These are phyloP conservation scores for Melanotaenia parkinsoni DNA, from an alignment of 2,797 vertebrate genomes.

Conservation along the genomic window DNA sequence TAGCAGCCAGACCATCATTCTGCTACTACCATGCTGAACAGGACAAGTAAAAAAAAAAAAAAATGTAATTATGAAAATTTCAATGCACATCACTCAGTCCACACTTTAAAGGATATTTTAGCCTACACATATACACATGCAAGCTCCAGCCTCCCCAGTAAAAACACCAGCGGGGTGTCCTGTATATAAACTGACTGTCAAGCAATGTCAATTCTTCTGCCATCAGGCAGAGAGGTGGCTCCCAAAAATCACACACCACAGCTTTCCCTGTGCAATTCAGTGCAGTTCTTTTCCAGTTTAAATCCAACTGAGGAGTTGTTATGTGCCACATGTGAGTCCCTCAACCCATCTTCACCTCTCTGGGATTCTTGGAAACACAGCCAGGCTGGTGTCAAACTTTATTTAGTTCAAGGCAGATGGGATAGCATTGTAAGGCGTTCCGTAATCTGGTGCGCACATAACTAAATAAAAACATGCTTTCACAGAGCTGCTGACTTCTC, in stretches of 20 bases:
- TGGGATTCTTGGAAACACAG: conserved; percentile 35
- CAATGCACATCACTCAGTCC: conserved; percentile 52
- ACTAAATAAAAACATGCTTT: conserved; percentile 17
- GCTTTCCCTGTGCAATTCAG: conserved; percentile 17
- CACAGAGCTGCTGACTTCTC: conserved; percentile 38
- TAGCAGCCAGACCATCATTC: too few species aligned
- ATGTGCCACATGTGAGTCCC: conserved; percentile 23
- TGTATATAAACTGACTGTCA: conserved; percentile 35
- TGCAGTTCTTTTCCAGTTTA: conserved; percentile 32
- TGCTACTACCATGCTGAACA: too few species aligned
- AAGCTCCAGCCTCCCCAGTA: background rate
- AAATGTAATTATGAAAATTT: conserved; percentile 51
- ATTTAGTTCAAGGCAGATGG: conserved; percentile 30
- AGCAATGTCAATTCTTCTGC: background rate
- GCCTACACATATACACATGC: conserved; percentile 5
- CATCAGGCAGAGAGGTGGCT: background rate
- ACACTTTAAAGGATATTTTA: conserved; percentile 41
- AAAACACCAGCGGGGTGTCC: conserved; percentile 67
- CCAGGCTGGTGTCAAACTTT: conserved; percentile 54
- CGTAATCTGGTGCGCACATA: background rate
- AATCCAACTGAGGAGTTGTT: conserved; percentile 26
- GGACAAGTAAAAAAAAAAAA: background rate
- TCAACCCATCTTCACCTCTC: conserved; percentile 49
- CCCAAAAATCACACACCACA: conserved; percentile 16
- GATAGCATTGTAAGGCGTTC: conserved; percentile 32